Evolutionary conservation across 2,113 vertebrate genomes (phyloP), one percentile per base, ranked within the genome.

Genomic region (Struthidea cinerea): DNA sequence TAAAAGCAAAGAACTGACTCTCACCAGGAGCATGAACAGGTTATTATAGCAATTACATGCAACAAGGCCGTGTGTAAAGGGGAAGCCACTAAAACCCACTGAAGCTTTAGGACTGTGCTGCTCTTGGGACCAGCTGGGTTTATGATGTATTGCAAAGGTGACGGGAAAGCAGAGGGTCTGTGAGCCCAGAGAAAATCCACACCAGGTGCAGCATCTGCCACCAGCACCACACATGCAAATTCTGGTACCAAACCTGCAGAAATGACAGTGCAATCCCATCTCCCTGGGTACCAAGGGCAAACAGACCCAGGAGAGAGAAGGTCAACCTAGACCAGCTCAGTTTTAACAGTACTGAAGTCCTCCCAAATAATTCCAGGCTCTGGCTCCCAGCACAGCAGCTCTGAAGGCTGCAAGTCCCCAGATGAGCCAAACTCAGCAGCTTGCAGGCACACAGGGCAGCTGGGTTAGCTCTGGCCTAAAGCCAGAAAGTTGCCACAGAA

Each of bases 261-360:
- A 39, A 9, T 0, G 0, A 26, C 0, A 1, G 11, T 14, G 50
- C 13, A 35, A 16, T 26, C 42, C 33, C 57, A 71, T 4, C 41
- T 23, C 32, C 7, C 35, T 12, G 11, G 53, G 39, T 33, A 46
- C 16, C 1, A 0, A 16, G 6, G 47, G 39, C 50, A 78, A 77
- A 79, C 1, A 52, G 10, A 35, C 27, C 30, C 8, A 3, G 15
- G 13, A 87, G n/a, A 82, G n/a, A 69, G 16, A 22, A 73, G 6
- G 10, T 27, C 37, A 55, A 8, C 0, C 1, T 3, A 46, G 10
- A 63, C 2, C 28, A 44, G 16, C 42, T 32, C 27, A 9, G 16
- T 69, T 93, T 53, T 35, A 50, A 23, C 35, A 39, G 13, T 3
- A 11, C 10, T 52, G 11, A 35, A 89, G 21, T 6, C 16, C 37